These are phyloP conservation scores for Hycleus phaleratus DNA, from an alignment of 1,140 invertebrate species.

Conservation along the genomic window DNA sequence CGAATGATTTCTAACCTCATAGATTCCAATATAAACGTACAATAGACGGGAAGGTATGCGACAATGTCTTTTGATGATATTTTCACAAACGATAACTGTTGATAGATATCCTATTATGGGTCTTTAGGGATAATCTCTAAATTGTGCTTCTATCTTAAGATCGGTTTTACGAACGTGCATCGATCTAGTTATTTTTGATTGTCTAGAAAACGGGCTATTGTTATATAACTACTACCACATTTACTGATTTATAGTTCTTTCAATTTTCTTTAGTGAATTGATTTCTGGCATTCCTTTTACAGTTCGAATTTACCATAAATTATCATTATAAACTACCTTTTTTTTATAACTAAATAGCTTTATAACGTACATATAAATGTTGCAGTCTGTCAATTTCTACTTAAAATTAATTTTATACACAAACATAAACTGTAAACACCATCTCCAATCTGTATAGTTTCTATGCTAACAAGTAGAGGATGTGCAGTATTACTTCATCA, in stretches of 20 bases:
- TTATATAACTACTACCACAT: constrained; percentile 5
- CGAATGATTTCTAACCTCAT: neutral
- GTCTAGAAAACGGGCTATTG: neutral
- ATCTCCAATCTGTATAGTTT: neutral
- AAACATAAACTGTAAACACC: constrained; percentile 8
- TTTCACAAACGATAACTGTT: constrained; percentile 16
- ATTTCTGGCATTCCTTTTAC: no score
- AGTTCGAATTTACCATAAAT: no score
- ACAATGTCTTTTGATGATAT: constrained; percentile 6
- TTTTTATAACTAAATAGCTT: no score
- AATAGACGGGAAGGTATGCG: constrained; percentile 11
- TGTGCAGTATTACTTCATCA: no score
- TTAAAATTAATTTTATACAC: constrained; percentile 6
- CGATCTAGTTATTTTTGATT: constrained; percentile 14
- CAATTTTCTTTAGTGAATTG: neutral
- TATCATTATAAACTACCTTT: no score
- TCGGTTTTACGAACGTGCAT: constrained; percentile 11
- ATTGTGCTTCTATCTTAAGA: constrained; percentile 13
- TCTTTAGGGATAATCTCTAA: constrained; percentile 13
- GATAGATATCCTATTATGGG: constrained; percentile 14
- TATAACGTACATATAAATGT: neutral
- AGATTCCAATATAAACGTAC: neutral
- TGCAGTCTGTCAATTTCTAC: constrained; percentile 9
- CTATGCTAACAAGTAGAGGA: no score
- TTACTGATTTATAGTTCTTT: constrained; percentile 4